Conservation (phyloP, 2,113 vertebrate genomes). For the Silurus asotus region DNA sequence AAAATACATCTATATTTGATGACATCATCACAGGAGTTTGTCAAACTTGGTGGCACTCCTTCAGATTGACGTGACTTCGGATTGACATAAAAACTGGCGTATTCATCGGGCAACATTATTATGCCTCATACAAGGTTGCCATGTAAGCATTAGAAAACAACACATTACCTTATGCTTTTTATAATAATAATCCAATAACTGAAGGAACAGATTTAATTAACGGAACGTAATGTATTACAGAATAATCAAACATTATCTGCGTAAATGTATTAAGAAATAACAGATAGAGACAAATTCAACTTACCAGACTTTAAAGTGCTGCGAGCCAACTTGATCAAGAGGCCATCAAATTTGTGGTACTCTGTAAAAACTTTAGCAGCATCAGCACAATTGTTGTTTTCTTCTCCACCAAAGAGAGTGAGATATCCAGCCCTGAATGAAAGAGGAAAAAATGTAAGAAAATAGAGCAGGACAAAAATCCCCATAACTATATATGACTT, state of each 20-base stretch:
- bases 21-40: conserved; percentile 40
- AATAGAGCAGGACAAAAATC: conserved; percentile 1
- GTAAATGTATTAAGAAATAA: neutral
- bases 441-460: neutral
- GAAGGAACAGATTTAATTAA: neutral
- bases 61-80: neutral
- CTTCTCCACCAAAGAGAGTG: conserved; percentile 74
- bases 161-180: neutral
- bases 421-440: conserved; percentile 78
- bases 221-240: neutral
- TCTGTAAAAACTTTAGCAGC: conserved; percentile 69
- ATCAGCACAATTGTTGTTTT: conserved; percentile 64
- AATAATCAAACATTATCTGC: neutral
- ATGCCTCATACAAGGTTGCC: neutral
- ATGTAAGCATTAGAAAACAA: neutral
- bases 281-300: neutral
- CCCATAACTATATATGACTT: neutral
- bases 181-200: neutral
- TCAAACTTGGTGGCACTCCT: neutral
- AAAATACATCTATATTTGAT: neutral
- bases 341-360: conserved; percentile 74
- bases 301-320: conserved; percentile 72
- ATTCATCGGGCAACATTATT: neutral
- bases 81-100: neutral
- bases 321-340: conserved; percentile 78